phyloP scores from a whole-genome alignment of 2,797 vertebrate genomes.

The Myotis daubentonii region DNA sequence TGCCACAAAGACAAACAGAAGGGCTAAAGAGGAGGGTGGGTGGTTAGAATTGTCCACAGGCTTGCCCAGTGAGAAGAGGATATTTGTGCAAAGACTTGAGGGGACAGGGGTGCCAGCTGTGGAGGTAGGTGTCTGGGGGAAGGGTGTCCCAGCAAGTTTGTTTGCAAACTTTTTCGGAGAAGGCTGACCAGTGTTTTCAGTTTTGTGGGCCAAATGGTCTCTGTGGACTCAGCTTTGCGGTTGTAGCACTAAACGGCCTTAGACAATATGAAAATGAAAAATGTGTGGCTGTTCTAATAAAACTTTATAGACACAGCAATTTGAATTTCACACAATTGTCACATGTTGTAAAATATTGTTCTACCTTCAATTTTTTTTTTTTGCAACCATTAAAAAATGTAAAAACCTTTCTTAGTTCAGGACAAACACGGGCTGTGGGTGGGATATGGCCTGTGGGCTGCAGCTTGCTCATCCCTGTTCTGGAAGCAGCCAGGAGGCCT shows the following conservation, averaged over 20 bases:
- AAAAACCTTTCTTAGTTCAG: not conserved
- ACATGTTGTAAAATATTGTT: not conserved
- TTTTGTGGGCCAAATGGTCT: not conserved
- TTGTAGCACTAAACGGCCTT: rapidly evolving
- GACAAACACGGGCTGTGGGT: not conserved
- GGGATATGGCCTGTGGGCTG: rapidly evolving
- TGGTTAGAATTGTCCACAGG: not conserved
- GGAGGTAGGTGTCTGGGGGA: not conserved
- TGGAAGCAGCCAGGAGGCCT: not conserved
- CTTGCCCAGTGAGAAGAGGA: not conserved
- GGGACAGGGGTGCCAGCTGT: not conserved
- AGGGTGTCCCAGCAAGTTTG: not conserved
- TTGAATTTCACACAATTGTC: not conserved
- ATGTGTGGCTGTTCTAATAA: not conserved
- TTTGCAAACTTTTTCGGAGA: not conserved
- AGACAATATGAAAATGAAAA: rapidly evolving
- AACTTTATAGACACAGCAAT: not conserved
- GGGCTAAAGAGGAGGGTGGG: rapidly evolving
- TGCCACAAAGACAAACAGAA: not conserved
- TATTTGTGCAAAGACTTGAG: not conserved
- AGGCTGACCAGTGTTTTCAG: not conserved
- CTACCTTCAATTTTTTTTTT: not conserved
- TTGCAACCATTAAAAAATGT: not conserved
- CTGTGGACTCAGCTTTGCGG: not conserved
- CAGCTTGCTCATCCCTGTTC: not conserved